These are phyloP conservation scores for Diuraphis noxia DNA, from an alignment of 1,140 invertebrate genomes.

Conservation along the genomic window DNA sequence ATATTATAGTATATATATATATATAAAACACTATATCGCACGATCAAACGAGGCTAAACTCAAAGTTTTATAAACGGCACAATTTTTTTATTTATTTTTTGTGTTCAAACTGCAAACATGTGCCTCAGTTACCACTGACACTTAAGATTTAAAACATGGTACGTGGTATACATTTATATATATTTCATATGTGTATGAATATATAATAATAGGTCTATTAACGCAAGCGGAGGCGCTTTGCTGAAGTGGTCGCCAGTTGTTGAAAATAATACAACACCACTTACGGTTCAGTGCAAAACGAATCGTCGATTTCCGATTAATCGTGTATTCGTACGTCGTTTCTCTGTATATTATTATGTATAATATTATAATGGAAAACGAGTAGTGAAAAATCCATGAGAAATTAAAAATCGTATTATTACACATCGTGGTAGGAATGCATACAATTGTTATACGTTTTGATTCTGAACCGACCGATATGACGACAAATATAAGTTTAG, in stretches of 20 bases:
- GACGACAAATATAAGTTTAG: background rate
- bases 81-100: background rate
- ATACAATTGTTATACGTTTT: background rate
- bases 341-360: background rate
- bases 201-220: background rate
- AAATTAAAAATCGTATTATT: background rate
- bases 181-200: background rate
- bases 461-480: background rate
- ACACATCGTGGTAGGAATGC: background rate
- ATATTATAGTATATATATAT: too few species aligned
- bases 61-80: background rate
- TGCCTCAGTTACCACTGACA: background rate
- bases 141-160: background rate
- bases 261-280: background rate
- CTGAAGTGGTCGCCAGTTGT: background rate
- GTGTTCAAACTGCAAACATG: background rate
- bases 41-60: background rate
- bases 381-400: background rate
- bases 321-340: background rate
- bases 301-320: background rate
- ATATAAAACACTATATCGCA: background rate
- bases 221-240: background rate
- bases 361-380: background rate
- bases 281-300: background rate
- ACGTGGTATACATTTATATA: background rate